Conservation (phyloP, 37 sponge, comb jelly and placozoan species). For the Cladorhizidae sp. region DNA sequence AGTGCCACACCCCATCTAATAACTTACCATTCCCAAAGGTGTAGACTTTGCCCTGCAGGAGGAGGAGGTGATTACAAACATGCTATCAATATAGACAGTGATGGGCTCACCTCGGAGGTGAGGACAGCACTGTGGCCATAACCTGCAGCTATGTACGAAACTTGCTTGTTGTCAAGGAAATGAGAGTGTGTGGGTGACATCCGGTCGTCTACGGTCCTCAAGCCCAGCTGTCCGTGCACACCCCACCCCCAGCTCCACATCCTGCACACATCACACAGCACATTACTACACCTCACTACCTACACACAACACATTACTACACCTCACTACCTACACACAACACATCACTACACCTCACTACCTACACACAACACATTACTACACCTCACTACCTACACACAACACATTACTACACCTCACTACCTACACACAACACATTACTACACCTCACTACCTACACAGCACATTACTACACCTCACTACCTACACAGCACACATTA, state of each 20-base stretch:
- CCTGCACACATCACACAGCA: constrained; percentile 37
- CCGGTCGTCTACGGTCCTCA: constrained; percentile 51
- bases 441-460: too few relatives aligned
- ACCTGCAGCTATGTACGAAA: constrained; percentile 70
- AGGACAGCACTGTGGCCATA: constrained; percentile 76
- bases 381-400: too few relatives aligned
- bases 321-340: too few relatives aligned
- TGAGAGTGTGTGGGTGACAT: constrained; percentile 62
- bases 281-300: too few relatives aligned
- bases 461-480: too few relatives aligned
- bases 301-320: too few relatives aligned
- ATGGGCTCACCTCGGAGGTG: constrained; percentile 36
- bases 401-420: too few relatives aligned
- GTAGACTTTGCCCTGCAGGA: constrained; percentile 62
- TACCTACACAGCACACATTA: too few relatives aligned
- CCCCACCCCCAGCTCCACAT: constrained; percentile 89
- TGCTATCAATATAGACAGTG: background rate
- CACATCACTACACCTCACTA: too few relatives aligned
- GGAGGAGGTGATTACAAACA: background rate
- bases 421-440: too few relatives aligned
- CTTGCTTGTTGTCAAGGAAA: constrained; percentile 40
- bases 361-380: too few relatives aligned
- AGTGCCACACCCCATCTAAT: too few relatives aligned
- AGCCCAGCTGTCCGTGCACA: constrained; percentile 82
- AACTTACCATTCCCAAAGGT: constrained; percentile 78